Conservation (phyloP, 2,888 invertebrate species). For the Uloborus plumipes region DNA sequence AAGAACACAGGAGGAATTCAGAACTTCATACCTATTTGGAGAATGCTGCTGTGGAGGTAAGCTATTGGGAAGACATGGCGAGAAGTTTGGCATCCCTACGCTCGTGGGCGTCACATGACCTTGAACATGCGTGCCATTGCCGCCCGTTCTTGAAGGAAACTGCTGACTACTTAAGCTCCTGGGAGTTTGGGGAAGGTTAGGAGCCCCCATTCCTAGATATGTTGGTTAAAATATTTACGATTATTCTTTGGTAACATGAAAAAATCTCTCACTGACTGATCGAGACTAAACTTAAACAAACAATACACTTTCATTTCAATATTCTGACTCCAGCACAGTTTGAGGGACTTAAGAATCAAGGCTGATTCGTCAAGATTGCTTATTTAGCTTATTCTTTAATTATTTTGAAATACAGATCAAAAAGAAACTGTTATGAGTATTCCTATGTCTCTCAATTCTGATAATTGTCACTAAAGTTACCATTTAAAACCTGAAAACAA, state of each 20-base stretch:
- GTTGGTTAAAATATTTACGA: neutral
- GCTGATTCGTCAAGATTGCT: too few species aligned
- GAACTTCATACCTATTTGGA: slow-evolving; percentile 69
- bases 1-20: slow-evolving; percentile 23
- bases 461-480: too few species aligned
- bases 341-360: too few species aligned
- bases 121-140: slow-evolving; percentile 78
- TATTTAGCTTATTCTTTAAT: too few species aligned
- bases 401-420: too few species aligned
- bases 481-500: too few species aligned
- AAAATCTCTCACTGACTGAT: too few species aligned
- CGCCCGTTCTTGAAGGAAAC: slow-evolving; percentile 78
- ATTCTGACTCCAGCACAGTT: too few species aligned
- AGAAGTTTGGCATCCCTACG: slow-evolving; percentile 75
- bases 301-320: neutral
- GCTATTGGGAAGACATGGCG: slow-evolving; percentile 72
- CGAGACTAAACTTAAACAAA: too few species aligned
- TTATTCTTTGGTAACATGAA: neutral
- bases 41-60: slow-evolving; percentile 71
- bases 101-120: slow-evolving; percentile 82
- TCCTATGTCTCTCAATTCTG: too few species aligned
- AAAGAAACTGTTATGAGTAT: too few species aligned
- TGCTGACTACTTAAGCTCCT: slow-evolving; percentile 82
- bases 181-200: slow-evolving; percentile 90
- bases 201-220: slow-evolving; percentile 85